phyloP scores from a whole-genome alignment of 2,888 invertebrate species.

The Octonoba sinensis region DNA sequence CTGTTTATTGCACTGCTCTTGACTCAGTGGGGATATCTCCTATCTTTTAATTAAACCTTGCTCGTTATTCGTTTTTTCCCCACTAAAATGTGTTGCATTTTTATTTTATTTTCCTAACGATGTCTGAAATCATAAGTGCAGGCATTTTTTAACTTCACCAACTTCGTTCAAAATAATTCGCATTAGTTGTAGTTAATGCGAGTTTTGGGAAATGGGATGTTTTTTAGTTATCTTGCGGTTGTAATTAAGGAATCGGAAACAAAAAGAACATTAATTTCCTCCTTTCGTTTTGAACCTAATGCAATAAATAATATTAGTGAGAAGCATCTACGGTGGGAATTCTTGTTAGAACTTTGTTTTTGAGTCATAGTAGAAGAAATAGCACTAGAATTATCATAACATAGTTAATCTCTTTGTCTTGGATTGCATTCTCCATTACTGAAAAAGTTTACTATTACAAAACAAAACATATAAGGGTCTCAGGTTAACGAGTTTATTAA shows the following conservation, averaged over 20 bases:
- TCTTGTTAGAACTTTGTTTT: too few relatives aligned
- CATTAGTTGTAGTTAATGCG: constrained; percentile 24
- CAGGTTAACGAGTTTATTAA: too few relatives aligned
- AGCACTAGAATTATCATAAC: too few relatives aligned
- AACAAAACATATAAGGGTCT: too few relatives aligned
- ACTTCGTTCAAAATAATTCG: not conserved
- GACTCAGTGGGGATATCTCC: not conserved
- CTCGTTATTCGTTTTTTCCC: constrained; percentile 17
- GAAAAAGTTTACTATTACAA: too few relatives aligned
- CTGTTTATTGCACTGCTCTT: not conserved
- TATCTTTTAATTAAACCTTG: constrained; percentile 34
- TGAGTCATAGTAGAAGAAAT: too few relatives aligned
- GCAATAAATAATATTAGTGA: too few relatives aligned
- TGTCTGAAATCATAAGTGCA: constrained; percentile 27
- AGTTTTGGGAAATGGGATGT: too few relatives aligned
- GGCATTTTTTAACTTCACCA: too few relatives aligned
- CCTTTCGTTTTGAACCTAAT: not conserved
- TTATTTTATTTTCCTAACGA: constrained; percentile 28
- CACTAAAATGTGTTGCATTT: constrained; percentile 7
- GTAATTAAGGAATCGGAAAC: constrained; percentile 57
- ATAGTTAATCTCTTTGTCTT: too few relatives aligned
- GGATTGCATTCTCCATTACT: too few relatives aligned
- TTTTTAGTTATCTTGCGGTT: constrained; percentile 25
- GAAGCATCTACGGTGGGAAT: not conserved
- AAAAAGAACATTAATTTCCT: constrained; percentile 18